Conservation (phyloP, 2,888 invertebrate genomes). For the Monopis laevigella region DNA sequence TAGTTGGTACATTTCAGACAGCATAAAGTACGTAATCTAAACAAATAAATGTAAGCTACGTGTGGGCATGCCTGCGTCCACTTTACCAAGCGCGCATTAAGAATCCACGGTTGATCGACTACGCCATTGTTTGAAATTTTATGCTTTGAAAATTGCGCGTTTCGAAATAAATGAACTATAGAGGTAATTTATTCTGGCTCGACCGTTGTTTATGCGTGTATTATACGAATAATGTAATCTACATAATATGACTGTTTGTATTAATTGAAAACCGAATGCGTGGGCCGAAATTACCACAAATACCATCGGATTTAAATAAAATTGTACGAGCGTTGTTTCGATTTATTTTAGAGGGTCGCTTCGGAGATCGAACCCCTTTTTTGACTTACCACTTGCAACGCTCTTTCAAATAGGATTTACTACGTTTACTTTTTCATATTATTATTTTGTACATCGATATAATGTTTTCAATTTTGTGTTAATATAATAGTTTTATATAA, state of each 20-base stretch:
- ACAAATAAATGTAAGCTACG: slow-evolving; percentile 8
- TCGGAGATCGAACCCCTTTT: too few species aligned
- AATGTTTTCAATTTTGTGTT: too few species aligned
- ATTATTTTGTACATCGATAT: too few species aligned
- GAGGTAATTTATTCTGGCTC: slow-evolving; percentile 19
- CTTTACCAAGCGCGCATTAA: slow-evolving; percentile 15
- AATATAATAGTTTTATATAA: too few species aligned
- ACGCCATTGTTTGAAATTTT: slow-evolving; percentile 23
- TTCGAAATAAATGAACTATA: slow-evolving; percentile 21
- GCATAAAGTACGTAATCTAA: slow-evolving; percentile 6
- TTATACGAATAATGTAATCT: slow-evolving; percentile 11
- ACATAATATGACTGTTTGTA: slow-evolving; percentile 10
- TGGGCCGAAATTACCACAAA: background rate
- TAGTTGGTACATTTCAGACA: slow-evolving; percentile 9
- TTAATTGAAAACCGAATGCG: slow-evolving; percentile 7
- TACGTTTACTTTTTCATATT: too few species aligned
- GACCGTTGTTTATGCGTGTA: slow-evolving; percentile 16
- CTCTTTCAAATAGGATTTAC: too few species aligned
- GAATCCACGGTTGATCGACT: slow-evolving; percentile 18
- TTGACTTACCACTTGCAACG: too few species aligned
- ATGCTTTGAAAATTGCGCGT: slow-evolving; percentile 21
- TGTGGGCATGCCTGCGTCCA: slow-evolving; percentile 9
- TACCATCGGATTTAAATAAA: too few species aligned
- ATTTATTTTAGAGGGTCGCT: too few species aligned
- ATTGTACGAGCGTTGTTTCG: too few species aligned